These are phyloP conservation scores for Calosoma granatense DNA, from an alignment of 1,140 invertebrate species.

Conservation along the genomic window DNA sequence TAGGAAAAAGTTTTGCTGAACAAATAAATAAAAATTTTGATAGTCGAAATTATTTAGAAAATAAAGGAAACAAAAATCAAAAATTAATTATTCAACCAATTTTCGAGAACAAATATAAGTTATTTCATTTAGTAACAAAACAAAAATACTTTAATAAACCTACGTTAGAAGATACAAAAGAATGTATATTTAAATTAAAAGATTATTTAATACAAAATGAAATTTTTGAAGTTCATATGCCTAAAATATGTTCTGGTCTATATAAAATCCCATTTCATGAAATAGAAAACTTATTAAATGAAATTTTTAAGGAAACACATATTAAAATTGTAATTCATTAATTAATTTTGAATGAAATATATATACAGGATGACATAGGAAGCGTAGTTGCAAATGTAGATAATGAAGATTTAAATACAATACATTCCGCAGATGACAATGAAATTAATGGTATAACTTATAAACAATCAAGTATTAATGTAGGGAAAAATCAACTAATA, in stretches of 20 bases:
- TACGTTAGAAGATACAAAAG: neutral
- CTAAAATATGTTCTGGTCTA: neutral
- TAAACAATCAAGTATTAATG: neutral
- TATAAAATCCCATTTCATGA: neutral
- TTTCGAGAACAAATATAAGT: neutral
- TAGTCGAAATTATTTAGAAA: neutral
- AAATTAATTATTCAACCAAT: neutral
- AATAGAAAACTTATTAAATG: neutral
- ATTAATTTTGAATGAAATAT: neutral
- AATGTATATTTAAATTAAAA: neutral
- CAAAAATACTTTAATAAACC: neutral
- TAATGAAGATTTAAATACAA: neutral
- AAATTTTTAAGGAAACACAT: neutral
- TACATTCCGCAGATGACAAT: neutral
- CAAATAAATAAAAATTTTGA: neutral
- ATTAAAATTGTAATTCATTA: neutral
- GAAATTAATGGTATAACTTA: neutral
- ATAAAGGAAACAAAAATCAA: neutral
- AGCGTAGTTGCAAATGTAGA: neutral
- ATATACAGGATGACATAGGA: neutral
- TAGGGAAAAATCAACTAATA: neutral
- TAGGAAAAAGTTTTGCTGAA: neutral
- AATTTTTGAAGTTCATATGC: neutral
- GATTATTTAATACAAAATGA: neutral
- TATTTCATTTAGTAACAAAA: conserved; percentile 1